Conservation (phyloP, 2,797 vertebrate genomes). For the Uromys caudimaculatus region DNA sequence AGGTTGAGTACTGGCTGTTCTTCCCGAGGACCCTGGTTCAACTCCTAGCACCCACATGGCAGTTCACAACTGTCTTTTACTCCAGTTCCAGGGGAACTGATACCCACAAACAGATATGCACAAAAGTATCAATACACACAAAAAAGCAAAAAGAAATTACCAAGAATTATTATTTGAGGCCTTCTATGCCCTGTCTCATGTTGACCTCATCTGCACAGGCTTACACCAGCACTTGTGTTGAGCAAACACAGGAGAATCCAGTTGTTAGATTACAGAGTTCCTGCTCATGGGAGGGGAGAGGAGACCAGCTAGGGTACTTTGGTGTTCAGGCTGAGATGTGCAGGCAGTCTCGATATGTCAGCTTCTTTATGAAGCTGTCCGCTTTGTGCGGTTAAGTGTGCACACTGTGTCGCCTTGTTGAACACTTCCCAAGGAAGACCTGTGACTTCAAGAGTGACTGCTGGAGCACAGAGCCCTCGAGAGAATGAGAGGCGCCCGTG, state of each 20-base stretch:
- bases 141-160: neutral
- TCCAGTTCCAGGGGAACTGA: neutral
- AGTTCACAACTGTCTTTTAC: neutral
- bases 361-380: neutral
- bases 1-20: neutral
- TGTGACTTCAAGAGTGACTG: neutral
- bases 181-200: neutral
- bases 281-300: neutral
- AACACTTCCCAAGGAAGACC: constrained; percentile 9
- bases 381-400: neutral
- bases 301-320: neutral
- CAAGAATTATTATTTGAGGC: neutral
- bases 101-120: neutral
- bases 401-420: neutral
- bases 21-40: neutral
- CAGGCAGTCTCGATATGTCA: neutral
- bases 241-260: neutral
- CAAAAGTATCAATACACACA: neutral
- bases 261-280: neutral
- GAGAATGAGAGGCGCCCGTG: neutral
- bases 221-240: neutral
- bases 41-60: neutral
- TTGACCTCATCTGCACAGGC: neutral
- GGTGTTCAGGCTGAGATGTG: neutral
- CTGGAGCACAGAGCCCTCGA: neutral